Conservation (phyloP, 2,888 invertebrate genomes). For the Cryptops parisi region DNA sequence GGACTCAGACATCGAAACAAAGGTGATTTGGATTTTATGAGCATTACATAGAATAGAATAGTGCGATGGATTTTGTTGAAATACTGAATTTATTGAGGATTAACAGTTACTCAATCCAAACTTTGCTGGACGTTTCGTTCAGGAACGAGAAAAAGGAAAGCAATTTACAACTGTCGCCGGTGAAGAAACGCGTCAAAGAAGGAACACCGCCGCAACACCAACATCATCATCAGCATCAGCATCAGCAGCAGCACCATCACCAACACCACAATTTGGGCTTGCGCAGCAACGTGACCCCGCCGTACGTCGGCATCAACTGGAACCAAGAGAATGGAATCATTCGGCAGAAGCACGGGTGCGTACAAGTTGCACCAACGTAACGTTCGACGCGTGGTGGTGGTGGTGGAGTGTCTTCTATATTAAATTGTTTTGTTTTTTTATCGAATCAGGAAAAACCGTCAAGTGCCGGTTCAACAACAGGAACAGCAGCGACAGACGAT, state of each 20-base stretch:
- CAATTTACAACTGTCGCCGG: conserved; percentile 73
- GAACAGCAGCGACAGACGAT: conserved; percentile 61
- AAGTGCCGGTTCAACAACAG: conserved; percentile 13
- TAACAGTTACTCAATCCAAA: background rate
- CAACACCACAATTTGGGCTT: conserved; percentile 15
- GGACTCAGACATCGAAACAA: conserved; percentile 17
- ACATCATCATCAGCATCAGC: conserved; percentile 23
- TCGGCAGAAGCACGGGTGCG: too few relatives aligned
- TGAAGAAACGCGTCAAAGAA: conserved; percentile 93
- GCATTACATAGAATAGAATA: too few relatives aligned
- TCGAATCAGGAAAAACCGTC: background rate
- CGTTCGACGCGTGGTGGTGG: too few relatives aligned
- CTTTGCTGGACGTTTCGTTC: background rate
- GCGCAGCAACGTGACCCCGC: conserved; percentile 20
- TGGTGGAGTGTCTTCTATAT: too few relatives aligned
- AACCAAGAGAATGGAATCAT: background rate
- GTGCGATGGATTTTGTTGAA: too few relatives aligned
- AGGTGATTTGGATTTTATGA: conserved; percentile 11
- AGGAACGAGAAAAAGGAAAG: conserved; percentile 49
- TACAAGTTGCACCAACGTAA: too few relatives aligned
- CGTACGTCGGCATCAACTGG: conserved; percentile 12
- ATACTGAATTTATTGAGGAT: too few relatives aligned
- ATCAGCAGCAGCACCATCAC: conserved; percentile 21
- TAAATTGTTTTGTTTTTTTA: too few relatives aligned
- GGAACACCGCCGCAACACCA: conserved; percentile 56